Base-by-base conservation (phyloP, 2,113 vertebrate species). In the Oophaga pumilio region DNA sequence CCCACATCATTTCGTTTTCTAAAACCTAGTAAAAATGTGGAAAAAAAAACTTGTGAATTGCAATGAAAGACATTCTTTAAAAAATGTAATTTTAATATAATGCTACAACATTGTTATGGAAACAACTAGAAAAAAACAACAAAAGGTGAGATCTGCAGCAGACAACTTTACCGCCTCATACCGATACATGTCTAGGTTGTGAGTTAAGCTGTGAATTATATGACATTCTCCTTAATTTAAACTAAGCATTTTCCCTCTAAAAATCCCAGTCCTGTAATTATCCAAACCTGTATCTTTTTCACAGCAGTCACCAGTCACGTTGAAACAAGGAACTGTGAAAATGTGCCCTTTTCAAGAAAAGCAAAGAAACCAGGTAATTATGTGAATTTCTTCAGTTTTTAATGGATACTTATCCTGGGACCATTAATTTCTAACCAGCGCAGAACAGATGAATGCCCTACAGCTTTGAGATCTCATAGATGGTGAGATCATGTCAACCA, bases 261-360 rank as follows among this genome's bases (percentile, higher is more conserved):
- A 60, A 52, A 76, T 50, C 26, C 15, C 33, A 9, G 43, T 28
- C 68, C 79, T 52, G 68, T 24, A 74, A 52, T 82, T 76, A 64
- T 59, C 80, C 26, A 82, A 7, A 43, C 78, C 28, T 76, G 56
- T 82, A 76, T 82, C 53, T 82, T 74, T 73, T 82, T 82, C 86
- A 76, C 68, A 82, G 68, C 62, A 43, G 68, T 62, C 49, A 62
- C 68, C 86, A 82, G 50, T 74, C 57, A 76, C n/a, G 60, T n/a
- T 43, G 79, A 52, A 28, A 74, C 2, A 71, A 43, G 8, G 28
- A 82, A 24, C 79, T 62, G 56, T 74, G 53, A 82, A 82, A 87
- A 87, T 82, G 71, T 60, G 33, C 4, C 56, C 68, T 82, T 76
- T 82, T 59, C 18, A 73, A 79, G 77, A 71, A 81, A 57, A 28